Evolutionary conservation across 2,888 invertebrate genomes (phyloP), one percentile per base, ranked within the genome.

Genomic region (Isotomurus palustris): DNA sequence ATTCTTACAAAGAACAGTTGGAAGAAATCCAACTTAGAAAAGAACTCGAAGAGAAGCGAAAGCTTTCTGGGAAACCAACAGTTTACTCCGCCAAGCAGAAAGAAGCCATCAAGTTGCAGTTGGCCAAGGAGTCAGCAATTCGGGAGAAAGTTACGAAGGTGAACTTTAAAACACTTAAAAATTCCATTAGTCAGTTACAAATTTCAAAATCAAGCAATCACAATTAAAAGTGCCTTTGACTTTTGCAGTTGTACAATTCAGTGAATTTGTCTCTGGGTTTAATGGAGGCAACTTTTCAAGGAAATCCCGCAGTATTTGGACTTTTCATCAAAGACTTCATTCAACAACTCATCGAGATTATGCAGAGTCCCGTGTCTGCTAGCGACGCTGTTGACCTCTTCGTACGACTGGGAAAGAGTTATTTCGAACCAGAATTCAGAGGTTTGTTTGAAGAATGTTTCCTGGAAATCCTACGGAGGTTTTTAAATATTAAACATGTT

Each of bases 1-100:
- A 97, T 76, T 92, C 93, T 62, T 95, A 91, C 75, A 91, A 93
- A 74, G 97, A 97, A 62, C 97, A 99, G 75, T 81, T 93, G 72
- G 96, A 95, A 73, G 97, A 97, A 75, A 76, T 93, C 68, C 91
- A 95, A 73, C 78, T 96, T 53, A 81, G 90, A n/a, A 84, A 91
- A 60, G 95, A 96, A 77, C 78, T 95, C 21, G 94, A 94, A 70
- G 93, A 92, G 71, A 92, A 92, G 75, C 84, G 84, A 53, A 83
- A 84, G 27, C 82, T 82, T 58, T 87, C 89, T 71, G 91, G 91
- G 1, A 71, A 73, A 47, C 84, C 83, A 43, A 83, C 84, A 0
- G 82, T 84, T 71, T 76, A 87, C 47, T 86, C 88, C 1, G 84
- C 87, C 14, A 96, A 96, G 75, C 97, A 99, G 75, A 86, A 91